phyloP scores from a whole-genome alignment of 2,113 vertebrate species.

The Heterotilapia buettikoferi region DNA sequence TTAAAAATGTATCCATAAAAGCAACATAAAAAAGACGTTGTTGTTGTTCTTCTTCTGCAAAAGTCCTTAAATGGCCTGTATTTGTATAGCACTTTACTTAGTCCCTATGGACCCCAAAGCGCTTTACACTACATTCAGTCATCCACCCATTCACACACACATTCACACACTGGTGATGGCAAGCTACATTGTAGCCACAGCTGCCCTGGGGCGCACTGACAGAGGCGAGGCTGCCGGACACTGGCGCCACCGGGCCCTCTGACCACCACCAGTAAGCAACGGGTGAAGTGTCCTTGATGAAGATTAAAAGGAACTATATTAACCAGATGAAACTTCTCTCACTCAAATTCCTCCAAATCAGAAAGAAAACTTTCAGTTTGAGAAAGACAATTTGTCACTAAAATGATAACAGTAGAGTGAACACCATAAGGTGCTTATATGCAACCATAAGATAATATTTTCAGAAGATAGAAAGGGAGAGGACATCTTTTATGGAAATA shows the following conservation, averaged over 20 bases:
- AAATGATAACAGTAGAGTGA: too few relatives aligned
- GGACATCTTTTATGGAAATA: neutral
- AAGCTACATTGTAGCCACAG: neutral
- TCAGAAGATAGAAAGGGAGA: neutral
- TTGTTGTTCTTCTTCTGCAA: neutral
- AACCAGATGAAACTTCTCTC: neutral
- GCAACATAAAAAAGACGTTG: neutral
- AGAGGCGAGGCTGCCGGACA: neutral
- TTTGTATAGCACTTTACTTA: neutral
- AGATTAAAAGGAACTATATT: neutral
- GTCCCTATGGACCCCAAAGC: neutral
- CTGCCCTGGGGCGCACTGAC: neutral
- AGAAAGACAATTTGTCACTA: too few relatives aligned
- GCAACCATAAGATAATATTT: neutral
- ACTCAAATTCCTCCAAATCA: neutral
- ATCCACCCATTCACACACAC: neutral
- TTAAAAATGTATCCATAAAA: neutral
- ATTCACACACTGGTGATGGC: rapidly evolving
- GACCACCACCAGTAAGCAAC: neutral
- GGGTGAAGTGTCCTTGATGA: neutral
- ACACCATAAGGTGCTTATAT: neutral
- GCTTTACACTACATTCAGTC: neutral
- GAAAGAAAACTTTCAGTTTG: too few relatives aligned
- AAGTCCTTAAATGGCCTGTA: neutral
- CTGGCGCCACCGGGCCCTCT: neutral